Evolutionary conservation across 2,888 invertebrate species (phyloP).

Genomic region (Myopa tessellatipennis): DNA sequence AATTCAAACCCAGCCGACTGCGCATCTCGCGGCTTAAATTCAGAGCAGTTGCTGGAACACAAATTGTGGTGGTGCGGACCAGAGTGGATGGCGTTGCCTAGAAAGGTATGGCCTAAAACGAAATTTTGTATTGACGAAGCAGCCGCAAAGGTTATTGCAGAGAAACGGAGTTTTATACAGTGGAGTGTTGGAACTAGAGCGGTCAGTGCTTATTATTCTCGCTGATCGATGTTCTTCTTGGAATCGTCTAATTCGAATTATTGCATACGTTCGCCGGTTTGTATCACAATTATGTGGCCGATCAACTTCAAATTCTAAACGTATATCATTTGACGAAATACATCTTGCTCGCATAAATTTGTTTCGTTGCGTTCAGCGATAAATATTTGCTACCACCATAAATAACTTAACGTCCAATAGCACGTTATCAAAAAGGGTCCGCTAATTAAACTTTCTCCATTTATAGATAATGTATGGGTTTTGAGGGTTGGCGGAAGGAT

Average conservation of each 20-base stretch:
- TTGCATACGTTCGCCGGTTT: conserved; percentile 39
- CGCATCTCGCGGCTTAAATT: conserved; percentile 46
- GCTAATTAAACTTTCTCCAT: conserved; percentile 37
- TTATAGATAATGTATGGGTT: conserved; percentile 31
- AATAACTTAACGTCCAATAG: neutral
- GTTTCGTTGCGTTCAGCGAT: conserved; percentile 23
- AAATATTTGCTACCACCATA: conserved; percentile 6
- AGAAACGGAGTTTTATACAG: neutral
- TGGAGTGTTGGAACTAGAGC: neutral
- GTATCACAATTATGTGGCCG: conserved; percentile 6
- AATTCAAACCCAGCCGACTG: conserved; percentile 49
- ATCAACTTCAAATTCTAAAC: neutral
- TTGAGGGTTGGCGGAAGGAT: conserved; percentile 40
- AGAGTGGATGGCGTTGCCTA: conserved; percentile 11
- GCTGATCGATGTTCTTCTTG: conserved; percentile 3
- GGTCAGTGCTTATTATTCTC: neutral
- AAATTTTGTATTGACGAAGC: conserved; percentile 20
- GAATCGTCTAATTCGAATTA: conserved; percentile 20
- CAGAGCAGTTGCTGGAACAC: conserved; percentile 18
- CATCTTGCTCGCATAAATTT: conserved; percentile 11
- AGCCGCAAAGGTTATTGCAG: neutral
- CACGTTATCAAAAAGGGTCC: neutral
- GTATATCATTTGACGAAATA: conserved; percentile 29
- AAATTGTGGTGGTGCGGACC: conserved; percentile 18
- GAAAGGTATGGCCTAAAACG: conserved; percentile 26